Conservation (phyloP, 1,140 invertebrate genomes). For the Akabosia matsudoensis region DNA sequence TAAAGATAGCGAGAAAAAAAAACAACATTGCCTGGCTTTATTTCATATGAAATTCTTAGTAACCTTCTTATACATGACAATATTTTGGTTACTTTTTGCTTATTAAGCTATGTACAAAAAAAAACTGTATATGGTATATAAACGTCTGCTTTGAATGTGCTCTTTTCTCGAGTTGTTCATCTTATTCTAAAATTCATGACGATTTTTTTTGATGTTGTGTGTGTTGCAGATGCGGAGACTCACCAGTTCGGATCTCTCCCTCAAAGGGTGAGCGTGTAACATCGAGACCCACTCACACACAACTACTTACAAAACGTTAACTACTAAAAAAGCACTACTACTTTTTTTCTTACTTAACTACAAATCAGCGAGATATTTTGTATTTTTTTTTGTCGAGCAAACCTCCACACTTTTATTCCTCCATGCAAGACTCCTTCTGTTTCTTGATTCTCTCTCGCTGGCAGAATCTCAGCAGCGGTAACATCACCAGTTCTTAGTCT, state of each 20-base stretch:
- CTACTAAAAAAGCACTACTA: neutral
- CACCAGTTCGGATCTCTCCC: conserved; percentile 42
- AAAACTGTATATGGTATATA: neutral
- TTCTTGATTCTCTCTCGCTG: conserved; percentile 8
- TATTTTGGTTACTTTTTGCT: conserved; percentile 22
- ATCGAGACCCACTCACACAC: conserved; percentile 19
- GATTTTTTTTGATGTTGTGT: conserved; percentile 4
- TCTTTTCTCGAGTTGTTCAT: neutral
- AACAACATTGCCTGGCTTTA: neutral
- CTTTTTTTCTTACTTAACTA: neutral
- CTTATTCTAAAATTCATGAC: conserved; percentile 1
- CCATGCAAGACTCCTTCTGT: neutral
- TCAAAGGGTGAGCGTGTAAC: conserved; percentile 42
- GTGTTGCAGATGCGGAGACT: conserved; percentile 31
- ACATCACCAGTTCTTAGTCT: neutral
- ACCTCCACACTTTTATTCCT: neutral
- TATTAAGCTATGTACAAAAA: neutral
- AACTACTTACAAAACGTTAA: conserved; percentile 15
- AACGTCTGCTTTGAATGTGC: neutral
- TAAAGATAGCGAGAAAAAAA: neutral
- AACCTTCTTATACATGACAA: no score
- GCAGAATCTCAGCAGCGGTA: neutral
- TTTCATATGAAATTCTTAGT: no score
- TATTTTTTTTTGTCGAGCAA: no score
- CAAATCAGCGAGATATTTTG: no score